A percentile compares a stretch with the other conserved stretches of the same genome.
These are phyloP conservation scores for Rhinichthys osculus DNA, from an alignment of 2,797 vertebrate species.

Conservation along the genomic window DNA sequence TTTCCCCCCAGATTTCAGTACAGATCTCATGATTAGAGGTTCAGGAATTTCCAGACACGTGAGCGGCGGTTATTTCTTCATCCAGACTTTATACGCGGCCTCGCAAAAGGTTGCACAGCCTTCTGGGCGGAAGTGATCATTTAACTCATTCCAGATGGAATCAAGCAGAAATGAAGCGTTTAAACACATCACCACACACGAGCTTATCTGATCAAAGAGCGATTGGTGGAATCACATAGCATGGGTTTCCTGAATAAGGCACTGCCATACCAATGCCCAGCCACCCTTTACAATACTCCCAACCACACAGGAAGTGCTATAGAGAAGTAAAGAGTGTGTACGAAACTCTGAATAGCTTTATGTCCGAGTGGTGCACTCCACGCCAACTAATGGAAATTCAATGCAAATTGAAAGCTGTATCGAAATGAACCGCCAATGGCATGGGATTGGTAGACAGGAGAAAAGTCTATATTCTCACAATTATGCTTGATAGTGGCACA, in stretches of 20 bases:
- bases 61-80: slow-evolving; percentile 1
- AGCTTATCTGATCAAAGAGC: slow-evolving; percentile 10
- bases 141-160: slow-evolving; percentile 29
- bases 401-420: neutral
- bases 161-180: neutral
- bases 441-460: neutral
- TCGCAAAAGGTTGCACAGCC: neutral
- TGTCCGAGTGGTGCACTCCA: neutral
- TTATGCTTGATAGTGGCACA: neutral
- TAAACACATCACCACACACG: neutral
- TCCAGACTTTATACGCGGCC: slow-evolving; percentile 4
- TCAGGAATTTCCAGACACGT: slow-evolving; percentile 34
- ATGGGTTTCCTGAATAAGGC: slow-evolving; percentile 36
- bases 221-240: neutral
- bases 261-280: slow-evolving; percentile 13
- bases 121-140: slow-evolving; percentile 11
- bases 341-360: neutral
- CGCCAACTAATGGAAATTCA: neutral
- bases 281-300: slow-evolving; percentile 23
- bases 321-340: slow-evolving; percentile 4
- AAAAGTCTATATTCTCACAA: neutral
- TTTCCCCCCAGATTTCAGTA: neutral
- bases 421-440: neutral
- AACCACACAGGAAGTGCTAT: slow-evolving; percentile 47
- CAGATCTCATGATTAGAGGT: neutral